These are phyloP conservation scores for Chrysemys picta DNA, from an alignment of 2,113 vertebrate genomes.

Conservation along the genomic window DNA sequence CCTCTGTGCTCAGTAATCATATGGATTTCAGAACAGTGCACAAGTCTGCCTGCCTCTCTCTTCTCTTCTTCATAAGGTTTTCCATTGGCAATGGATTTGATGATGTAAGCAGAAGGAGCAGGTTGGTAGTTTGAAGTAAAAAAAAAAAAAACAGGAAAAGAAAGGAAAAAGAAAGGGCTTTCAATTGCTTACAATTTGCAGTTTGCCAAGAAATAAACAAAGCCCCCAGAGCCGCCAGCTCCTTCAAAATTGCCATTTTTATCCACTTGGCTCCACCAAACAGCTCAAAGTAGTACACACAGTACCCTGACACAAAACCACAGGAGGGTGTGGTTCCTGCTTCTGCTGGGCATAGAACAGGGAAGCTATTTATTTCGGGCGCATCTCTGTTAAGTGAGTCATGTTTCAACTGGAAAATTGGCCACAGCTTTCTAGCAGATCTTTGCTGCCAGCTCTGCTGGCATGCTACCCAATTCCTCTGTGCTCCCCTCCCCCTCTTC, in stretches of 20 bases:
- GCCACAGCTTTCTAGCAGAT: conserved; percentile 84
- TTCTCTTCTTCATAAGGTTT: conserved; percentile 55
- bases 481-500: conserved; percentile 71
- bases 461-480: conserved; percentile 83
- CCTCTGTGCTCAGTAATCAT: fast-evolving
- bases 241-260: conserved; percentile 84
- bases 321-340: conserved; percentile 91
- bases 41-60: background rate
- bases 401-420: conserved; percentile 97
- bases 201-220: conserved; percentile 85
- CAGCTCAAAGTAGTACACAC: conserved; percentile 78
- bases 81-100: conserved; percentile 16
- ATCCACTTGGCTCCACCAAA: conserved; percentile 78
- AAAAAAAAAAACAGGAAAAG: background rate
- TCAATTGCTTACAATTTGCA: conserved; percentile 79
- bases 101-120: conserved; percentile 53
- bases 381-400: conserved; percentile 95
- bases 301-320: conserved; percentile 88
- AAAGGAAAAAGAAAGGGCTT: conserved; percentile 64
- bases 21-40: fast-evolving
- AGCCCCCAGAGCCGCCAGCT: conserved; percentile 76
- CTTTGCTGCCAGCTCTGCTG: conserved; percentile 82
- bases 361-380: conserved; percentile 96
- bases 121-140: conserved; percentile 37
- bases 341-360: conserved; percentile 84